Percentiles rank a stretch among this genome's conserved stretches.
These are phyloP conservation scores for Phataginus tricuspis DNA, from an alignment of 2,797 vertebrate genomes.

Conservation along the genomic window DNA sequence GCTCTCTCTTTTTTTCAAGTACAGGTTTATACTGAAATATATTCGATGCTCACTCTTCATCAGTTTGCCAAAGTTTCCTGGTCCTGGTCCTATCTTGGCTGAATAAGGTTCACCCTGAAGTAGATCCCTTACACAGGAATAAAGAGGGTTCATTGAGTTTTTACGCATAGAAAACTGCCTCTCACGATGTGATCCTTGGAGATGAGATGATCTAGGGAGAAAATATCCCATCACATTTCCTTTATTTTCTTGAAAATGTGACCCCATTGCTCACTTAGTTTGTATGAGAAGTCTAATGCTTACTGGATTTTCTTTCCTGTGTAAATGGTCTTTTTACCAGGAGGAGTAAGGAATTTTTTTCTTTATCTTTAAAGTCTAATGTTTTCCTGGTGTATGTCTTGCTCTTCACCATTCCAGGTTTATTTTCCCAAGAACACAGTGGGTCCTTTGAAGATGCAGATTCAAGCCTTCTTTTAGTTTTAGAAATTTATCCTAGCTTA, in stretches of 20 bases:
- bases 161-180: not conserved
- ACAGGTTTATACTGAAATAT: not conserved
- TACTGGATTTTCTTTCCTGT: conserved; percentile 10
- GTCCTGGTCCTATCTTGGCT: not conserved
- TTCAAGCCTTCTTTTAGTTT: conserved; percentile 2
- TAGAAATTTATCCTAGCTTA: not conserved
- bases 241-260: not conserved
- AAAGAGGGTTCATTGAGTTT: not conserved
- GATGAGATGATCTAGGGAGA: not conserved
- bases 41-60: not conserved
- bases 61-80: not conserved
- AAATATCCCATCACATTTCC: not conserved
- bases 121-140: not conserved
- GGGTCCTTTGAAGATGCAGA: not conserved
- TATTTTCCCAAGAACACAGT: not conserved
- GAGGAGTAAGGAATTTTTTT: not conserved
- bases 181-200: not conserved
- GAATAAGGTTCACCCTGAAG: not conserved
- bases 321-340: not conserved
- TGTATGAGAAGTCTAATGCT: not conserved
- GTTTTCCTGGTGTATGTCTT: not conserved
- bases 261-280: not conserved
- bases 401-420: not conserved
- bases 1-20: not conserved
- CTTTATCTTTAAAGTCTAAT: not conserved